These are phyloP conservation scores for Tuberolachnus salignus DNA, from an alignment of 2,888 invertebrate genomes.

Conservation along the genomic window DNA sequence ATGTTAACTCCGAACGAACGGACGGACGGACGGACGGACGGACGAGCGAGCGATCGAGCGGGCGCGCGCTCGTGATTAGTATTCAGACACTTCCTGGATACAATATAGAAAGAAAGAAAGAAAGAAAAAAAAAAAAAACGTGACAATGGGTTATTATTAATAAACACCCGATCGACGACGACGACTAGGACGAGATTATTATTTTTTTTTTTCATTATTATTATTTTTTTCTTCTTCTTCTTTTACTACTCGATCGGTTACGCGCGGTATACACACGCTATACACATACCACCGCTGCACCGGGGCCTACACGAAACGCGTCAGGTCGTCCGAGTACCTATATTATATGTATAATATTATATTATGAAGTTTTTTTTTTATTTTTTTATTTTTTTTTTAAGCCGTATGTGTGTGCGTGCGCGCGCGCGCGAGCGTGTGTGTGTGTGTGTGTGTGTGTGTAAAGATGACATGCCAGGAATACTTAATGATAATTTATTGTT, in stretches of 20 bases:
- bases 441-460: not conserved
- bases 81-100: constrained; percentile 46
- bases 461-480: constrained; percentile 51
- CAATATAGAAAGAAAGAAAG: constrained; percentile 28
- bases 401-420: too few species aligned
- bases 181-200: constrained; percentile 10
- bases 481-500: constrained; percentile 52
- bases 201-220: too few species aligned
- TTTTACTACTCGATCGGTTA: not conserved
- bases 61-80: constrained; percentile 23
- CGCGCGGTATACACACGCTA: too few species aligned
- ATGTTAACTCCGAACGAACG: constrained; percentile 45
- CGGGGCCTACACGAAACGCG: not conserved
- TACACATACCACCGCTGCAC: not conserved
- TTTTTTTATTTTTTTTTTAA: too few species aligned
- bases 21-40: too few species aligned
- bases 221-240: not conserved
- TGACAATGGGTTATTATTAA: constrained; percentile 53
- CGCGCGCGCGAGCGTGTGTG: not conserved
- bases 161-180: constrained; percentile 35
- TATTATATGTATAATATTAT: not conserved
- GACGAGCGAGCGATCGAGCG: too few species aligned
- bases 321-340: constrained; percentile 12
- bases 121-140: not conserved
- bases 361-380: not conserved